Percentiles rank a stretch among this genome's conserved stretches.
phyloP scores from a whole-genome alignment of 2,888 invertebrate genomes.

The Bursaphelenchus okinawaensis region DNA sequence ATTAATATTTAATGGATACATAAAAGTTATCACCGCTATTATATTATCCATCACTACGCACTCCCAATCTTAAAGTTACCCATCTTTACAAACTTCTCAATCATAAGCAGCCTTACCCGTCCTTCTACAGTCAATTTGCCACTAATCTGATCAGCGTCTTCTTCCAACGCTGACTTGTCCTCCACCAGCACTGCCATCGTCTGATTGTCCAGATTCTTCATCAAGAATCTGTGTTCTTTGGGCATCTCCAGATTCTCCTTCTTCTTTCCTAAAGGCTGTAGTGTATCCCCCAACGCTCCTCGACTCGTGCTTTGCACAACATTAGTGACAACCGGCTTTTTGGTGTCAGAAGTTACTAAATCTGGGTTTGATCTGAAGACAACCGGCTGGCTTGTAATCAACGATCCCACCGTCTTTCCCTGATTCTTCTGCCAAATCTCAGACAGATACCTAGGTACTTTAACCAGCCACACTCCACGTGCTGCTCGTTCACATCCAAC shows the following conservation, averaged over 20 bases:
- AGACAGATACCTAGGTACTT: conserved; percentile 48
- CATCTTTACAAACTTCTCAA: too few relatives aligned
- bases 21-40: too few relatives aligned
- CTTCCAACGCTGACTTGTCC: conserved; percentile 44
- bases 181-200: conserved; percentile 49
- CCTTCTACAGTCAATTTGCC: conserved; percentile 49
- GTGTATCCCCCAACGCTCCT: conserved; percentile 1
- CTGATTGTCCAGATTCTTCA: conserved; percentile 36
- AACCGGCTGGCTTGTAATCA: conserved; percentile 11
- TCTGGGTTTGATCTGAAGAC: conserved; percentile 11
- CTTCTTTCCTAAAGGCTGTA: conserved; percentile 19
- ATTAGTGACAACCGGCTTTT: background rate
- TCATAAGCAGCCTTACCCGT: conserved; percentile 18
- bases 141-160: conserved; percentile 37
- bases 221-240: conserved; percentile 39
- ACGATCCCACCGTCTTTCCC: conserved; percentile 11
- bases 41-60: too few relatives aligned
- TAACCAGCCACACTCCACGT: conserved; percentile 54
- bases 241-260: conserved; percentile 30
- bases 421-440: conserved; percentile 30
- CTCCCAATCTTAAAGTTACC: too few relatives aligned
- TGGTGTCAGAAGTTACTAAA: conserved; percentile 2
- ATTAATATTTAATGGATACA: too few relatives aligned
- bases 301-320: conserved; percentile 3
- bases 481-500: conserved; percentile 41